Conservation (phyloP, 2,113 vertebrate species). For the Noctilio leporinus region DNA sequence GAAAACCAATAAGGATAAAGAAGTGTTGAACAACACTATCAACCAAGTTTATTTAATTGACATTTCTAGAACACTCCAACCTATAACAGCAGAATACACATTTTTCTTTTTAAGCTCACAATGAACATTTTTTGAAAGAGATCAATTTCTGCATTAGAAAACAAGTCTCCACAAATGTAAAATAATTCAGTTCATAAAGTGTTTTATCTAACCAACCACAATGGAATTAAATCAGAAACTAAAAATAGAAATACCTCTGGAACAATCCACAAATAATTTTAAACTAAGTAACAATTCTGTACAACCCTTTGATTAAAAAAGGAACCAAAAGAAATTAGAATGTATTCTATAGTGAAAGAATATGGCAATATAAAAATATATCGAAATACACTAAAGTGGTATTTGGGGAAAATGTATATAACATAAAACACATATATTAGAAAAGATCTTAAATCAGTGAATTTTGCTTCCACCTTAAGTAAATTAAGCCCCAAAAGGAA, state of each 20-base stretch:
- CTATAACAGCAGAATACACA: neutral
- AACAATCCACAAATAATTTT: constrained; percentile 7
- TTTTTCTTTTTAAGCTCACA: neutral
- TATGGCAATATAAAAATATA: neutral
- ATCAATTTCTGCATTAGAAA: neutral
- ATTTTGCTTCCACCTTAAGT: neutral
- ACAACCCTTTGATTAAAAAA: neutral
- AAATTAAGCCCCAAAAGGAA: neutral
- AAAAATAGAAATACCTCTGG: neutral
- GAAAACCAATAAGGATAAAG: neutral
- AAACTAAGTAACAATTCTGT: constrained; percentile 7
- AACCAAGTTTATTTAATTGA: neutral
- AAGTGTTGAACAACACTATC: neutral
- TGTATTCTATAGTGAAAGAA: neutral
- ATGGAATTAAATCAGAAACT: neutral
- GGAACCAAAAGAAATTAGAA: neutral
- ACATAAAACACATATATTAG: neutral
- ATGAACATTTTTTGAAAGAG: neutral
- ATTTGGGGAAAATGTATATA: neutral
- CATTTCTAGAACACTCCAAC: neutral
- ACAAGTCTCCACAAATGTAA: neutral
- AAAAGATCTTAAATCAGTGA: neutral
- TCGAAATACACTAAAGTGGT: neutral
- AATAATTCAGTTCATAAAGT: neutral
- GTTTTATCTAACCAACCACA: neutral